These are phyloP conservation scores for Globodera rostochiensis DNA, from an alignment of 1,140 invertebrate genomes.

Conservation along the genomic window DNA sequence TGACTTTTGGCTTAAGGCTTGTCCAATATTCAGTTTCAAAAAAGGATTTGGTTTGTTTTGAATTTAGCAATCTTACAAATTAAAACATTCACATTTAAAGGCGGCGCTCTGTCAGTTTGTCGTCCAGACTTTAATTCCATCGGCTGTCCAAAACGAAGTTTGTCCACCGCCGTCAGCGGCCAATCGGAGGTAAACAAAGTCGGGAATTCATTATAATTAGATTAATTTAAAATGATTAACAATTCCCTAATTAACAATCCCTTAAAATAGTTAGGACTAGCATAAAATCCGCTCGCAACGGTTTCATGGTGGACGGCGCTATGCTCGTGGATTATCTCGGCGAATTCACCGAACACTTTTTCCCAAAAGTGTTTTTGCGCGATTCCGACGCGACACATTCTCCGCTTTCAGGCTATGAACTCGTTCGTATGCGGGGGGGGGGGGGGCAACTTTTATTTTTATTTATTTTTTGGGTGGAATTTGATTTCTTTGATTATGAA, in stretches of 20 bases:
- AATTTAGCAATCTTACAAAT: slow-evolving; percentile 31
- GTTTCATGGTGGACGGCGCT: slow-evolving; percentile 38
- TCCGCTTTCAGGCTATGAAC: slow-evolving; percentile 11
- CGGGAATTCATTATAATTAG: too few relatives aligned
- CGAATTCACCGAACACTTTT: slow-evolving; percentile 33
- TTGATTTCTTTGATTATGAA: neutral
- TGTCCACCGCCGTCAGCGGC: slow-evolving; percentile 13
- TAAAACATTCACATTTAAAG: slow-evolving; percentile 26
- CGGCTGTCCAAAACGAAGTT: slow-evolving; percentile 39
- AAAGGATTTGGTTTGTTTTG: slow-evolving; percentile 1
- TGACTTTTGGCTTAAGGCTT: slow-evolving; percentile 1
- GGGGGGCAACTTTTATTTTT: neutral
- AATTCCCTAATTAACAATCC: neutral
- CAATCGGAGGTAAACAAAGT: slow-evolving; percentile 2
- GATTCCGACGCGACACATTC: neutral
- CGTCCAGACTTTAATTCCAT: slow-evolving; percentile 39
- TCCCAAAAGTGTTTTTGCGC: slow-evolving; percentile 38
- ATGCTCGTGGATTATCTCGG: slow-evolving; percentile 38
- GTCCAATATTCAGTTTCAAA: slow-evolving; percentile 16
- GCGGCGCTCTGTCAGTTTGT: slow-evolving; percentile 35
- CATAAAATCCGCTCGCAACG: slow-evolving; percentile 12
- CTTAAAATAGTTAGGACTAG: neutral
- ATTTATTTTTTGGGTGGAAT: neutral
- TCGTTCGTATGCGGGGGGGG: slow-evolving; percentile 10
- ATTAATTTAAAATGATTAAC: neutral